phyloP scores from a whole-genome alignment of 2,797 vertebrate species.

The Strix occidentalis region DNA sequence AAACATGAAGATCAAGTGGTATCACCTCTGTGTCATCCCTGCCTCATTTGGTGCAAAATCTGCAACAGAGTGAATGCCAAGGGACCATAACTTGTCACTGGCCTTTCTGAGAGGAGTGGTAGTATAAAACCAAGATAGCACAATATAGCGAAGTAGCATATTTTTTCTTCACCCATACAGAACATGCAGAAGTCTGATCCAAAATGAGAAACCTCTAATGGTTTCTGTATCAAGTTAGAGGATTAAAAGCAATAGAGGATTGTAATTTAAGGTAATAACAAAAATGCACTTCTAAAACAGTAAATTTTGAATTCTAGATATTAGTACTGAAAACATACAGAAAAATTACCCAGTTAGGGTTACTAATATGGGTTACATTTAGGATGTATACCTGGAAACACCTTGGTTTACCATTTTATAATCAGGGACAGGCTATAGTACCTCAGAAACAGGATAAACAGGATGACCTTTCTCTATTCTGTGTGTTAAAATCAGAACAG shows the following conservation, averaged over 20 bases:
- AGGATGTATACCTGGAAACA: background rate
- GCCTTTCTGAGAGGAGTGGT: background rate
- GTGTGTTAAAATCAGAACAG: background rate
- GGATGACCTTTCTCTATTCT: background rate
- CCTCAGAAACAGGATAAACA: background rate
- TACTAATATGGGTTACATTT: background rate
- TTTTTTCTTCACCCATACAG: background rate
- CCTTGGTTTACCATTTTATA: background rate
- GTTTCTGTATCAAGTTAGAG: background rate
- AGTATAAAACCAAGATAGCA: background rate
- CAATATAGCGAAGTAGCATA: background rate
- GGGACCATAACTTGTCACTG: background rate
- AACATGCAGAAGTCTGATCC: background rate
- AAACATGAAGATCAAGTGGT: background rate
- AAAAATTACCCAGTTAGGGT: background rate
- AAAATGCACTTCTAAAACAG: background rate
- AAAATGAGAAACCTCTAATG: background rate
- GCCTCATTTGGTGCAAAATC: background rate
- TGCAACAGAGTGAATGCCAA: background rate
- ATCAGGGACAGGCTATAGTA: background rate
- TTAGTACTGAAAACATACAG: background rate
- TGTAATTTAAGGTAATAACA: background rate
- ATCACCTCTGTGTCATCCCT: background rate
- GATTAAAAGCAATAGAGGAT: background rate
- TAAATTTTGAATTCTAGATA: background rate